Conservation (phyloP, 2,113 vertebrate genomes). For the Ia io region DNA sequence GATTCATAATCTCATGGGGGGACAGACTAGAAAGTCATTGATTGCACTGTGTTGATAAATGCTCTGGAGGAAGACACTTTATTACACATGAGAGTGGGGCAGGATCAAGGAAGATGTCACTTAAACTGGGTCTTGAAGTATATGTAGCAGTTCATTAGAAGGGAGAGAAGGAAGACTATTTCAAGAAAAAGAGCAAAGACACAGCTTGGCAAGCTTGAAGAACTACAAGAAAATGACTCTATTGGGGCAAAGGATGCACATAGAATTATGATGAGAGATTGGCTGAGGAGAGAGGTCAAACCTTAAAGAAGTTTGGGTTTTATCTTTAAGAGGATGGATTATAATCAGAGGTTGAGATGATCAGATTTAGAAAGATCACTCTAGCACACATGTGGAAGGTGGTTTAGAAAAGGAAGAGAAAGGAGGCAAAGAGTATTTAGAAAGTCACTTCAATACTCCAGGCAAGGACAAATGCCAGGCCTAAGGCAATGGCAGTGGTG, state of each 20-base stretch:
- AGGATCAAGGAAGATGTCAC: neutral
- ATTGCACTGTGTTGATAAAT: neutral
- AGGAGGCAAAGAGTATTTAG: neutral
- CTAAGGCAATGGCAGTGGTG: neutral
- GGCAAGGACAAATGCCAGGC: neutral
- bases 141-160: neutral
- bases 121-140: neutral
- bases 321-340: neutral
- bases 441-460: neutral
- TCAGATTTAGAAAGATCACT: neutral
- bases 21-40: neutral
- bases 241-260: neutral
- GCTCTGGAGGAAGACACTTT: neutral
- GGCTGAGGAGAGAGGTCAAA: neutral
- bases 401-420: neutral
- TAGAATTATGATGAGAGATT: neutral
- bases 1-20: neutral
- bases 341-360: neutral
- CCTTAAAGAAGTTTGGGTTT: slow-evolving; percentile 7
- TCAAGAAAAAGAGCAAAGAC: neutral
- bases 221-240: neutral
- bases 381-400: neutral
- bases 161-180: neutral
- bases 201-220: neutral
- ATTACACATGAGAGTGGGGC: neutral